A percentile compares a stretch with the other conserved stretches of the same genome.
Evolutionary conservation across 2,113 vertebrate species (phyloP).

Genomic region (Lepus timidus): DNA sequence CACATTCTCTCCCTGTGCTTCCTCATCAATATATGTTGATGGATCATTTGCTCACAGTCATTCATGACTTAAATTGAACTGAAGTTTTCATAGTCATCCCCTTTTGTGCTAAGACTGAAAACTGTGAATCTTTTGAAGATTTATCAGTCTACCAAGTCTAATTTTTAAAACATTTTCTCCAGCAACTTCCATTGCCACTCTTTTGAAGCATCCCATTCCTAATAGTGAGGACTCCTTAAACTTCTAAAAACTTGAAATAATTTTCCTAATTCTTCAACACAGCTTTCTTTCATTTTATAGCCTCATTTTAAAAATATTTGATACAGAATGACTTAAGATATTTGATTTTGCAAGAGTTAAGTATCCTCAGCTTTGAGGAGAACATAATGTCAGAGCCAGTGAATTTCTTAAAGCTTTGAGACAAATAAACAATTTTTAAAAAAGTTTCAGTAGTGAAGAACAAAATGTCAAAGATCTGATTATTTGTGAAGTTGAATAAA

Average conservation of each 20-base stretch:
- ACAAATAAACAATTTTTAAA: neutral
- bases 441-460: neutral
- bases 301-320: neutral
- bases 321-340: neutral
- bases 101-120: neutral
- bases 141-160: neutral
- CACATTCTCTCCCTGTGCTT: neutral
- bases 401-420: slow-evolving; percentile 17
- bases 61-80: slow-evolving; percentile 9
- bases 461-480: neutral
- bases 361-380: neutral
- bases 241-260: neutral
- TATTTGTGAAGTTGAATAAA: slow-evolving; percentile 6
- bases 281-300: slow-evolving; percentile 6
- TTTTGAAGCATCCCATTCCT: neutral
- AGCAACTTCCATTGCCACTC: neutral
- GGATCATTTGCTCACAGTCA: neutral
- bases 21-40: neutral
- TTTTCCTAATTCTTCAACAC: neutral
- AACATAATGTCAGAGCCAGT: neutral
- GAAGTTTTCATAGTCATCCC: neutral
- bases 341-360: neutral
- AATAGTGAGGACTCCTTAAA: neutral
- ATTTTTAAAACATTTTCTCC: neutral
- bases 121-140: neutral